These are phyloP conservation scores for Lethrus apterus DNA, from an alignment of 1,140 invertebrate species.

Conservation along the genomic window DNA sequence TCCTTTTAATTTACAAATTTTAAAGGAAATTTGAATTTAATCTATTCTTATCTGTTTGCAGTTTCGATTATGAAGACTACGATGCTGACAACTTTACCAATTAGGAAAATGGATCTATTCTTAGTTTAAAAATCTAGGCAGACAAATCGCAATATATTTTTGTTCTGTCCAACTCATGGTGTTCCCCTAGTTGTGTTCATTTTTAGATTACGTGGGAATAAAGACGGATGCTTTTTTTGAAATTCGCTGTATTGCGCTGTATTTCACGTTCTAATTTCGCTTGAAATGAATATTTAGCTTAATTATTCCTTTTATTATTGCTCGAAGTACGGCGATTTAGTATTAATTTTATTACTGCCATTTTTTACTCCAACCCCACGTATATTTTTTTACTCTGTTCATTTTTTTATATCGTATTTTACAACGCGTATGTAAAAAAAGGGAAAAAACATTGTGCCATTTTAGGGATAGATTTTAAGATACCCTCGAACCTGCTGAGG, in stretches of 20 bases:
- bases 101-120: no score
- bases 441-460: slow-evolving; percentile 26
- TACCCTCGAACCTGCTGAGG: slow-evolving; percentile 4
- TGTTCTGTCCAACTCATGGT: slow-evolving; percentile 10
- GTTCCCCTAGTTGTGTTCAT: slow-evolving; percentile 21
- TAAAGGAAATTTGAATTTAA: no score
- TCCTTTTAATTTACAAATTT: no score
- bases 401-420: slow-evolving; percentile 3
- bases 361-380: slow-evolving; percentile 18
- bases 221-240: background rate
- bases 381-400: slow-evolving; percentile 8
- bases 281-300: background rate
- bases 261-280: slow-evolving; percentile 2
- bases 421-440: background rate
- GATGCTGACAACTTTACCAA: no score
- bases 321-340: slow-evolving; percentile 9
- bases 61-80: no score
- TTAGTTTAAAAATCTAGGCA: no score
- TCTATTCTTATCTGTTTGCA: no score
- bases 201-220: slow-evolving; percentile 16
- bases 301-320: slow-evolving; percentile 3
- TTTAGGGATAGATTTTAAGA: slow-evolving; percentile 27
- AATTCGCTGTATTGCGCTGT: slow-evolving; percentile 5
- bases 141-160: no score
- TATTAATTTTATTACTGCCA: slow-evolving; percentile 28